phyloP scores from a whole-genome alignment of 2,888 invertebrate genomes.

The Drosophila neonasuta region DNA sequence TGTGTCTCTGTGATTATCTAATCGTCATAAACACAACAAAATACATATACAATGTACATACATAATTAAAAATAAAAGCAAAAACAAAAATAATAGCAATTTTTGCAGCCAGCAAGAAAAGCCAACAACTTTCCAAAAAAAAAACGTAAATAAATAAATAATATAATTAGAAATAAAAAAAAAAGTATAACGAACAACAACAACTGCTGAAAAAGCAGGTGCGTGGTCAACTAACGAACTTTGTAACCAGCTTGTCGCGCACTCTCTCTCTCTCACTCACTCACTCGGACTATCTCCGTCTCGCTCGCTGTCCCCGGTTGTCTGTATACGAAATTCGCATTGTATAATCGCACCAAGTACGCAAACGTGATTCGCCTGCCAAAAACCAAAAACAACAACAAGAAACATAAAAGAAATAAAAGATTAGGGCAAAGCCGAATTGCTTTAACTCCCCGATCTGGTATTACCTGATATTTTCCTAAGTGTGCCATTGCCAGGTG shows the following conservation, averaged over 20 bases:
- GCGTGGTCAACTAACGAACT: slow-evolving; percentile 61
- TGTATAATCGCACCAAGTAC: slow-evolving; percentile 65
- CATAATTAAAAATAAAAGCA: slow-evolving; percentile 53
- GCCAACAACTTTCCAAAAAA: slow-evolving; percentile 52
- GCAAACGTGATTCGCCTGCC: slow-evolving; percentile 52
- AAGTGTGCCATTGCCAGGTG: slow-evolving; percentile 22
- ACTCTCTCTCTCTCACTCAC: not conserved
- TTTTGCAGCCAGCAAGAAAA: slow-evolving; percentile 42
- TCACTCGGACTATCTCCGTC: not conserved
- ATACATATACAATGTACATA: slow-evolving; percentile 34
- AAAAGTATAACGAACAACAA: slow-evolving; percentile 32
- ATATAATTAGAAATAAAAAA: slow-evolving; percentile 36
- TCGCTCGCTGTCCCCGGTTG: not conserved
- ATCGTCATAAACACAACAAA: slow-evolving; percentile 58
- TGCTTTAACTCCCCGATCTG: slow-evolving; percentile 15
- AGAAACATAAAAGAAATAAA: not conserved
- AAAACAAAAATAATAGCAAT: slow-evolving; percentile 53
- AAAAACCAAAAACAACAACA: not conserved
- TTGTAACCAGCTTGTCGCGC: slow-evolving; percentile 34
- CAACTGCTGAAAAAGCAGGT: slow-evolving; percentile 38
- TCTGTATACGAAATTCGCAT: slow-evolving; percentile 46
- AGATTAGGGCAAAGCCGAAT: slow-evolving; percentile 43
- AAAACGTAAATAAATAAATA: slow-evolving; percentile 24
- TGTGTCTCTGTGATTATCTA: slow-evolving; percentile 65
- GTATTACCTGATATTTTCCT: slow-evolving; percentile 20